Evolutionary conservation across 2,113 vertebrate species (phyloP).

Genomic region (Pelodiscus sinensis): DNA sequence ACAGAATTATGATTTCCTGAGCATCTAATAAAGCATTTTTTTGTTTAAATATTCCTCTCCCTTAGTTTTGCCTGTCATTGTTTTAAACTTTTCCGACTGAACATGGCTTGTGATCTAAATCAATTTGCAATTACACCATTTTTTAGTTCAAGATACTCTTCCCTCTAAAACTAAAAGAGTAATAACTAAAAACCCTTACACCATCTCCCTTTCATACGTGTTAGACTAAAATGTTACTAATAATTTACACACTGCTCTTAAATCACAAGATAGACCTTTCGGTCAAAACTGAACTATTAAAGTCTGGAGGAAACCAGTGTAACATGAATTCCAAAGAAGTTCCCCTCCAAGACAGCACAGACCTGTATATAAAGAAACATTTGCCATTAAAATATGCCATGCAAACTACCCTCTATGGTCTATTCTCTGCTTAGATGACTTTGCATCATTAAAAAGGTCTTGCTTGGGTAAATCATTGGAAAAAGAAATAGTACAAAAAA

Average conservation of each 20-base stretch:
- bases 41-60: not conserved
- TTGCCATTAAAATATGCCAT: rapidly evolving
- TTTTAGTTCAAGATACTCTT: not conserved
- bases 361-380: not conserved
- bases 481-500: not conserved
- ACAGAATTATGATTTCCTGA: not conserved
- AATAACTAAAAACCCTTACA: not conserved
- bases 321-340: not conserved
- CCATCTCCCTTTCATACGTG: too few relatives aligned
- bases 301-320: not conserved
- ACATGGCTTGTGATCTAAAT: too few relatives aligned
- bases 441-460: rapidly evolving
- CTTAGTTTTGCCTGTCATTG: not conserved
- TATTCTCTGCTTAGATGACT: not conserved
- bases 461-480: not conserved
- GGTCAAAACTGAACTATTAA: not conserved
- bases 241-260: not conserved
- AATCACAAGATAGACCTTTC: not conserved
- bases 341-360: not conserved
- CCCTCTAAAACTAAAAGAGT: not conserved
- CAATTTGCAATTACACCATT: not conserved
- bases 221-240: not conserved
- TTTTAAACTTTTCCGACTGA: not conserved
- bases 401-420: not conserved
- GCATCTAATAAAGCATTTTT: not conserved